Percentiles rank a stretch among this genome's conserved stretches.
Conservation (phyloP, 2,113 vertebrate species). For the Oreochromis tanganicae region DNA sequence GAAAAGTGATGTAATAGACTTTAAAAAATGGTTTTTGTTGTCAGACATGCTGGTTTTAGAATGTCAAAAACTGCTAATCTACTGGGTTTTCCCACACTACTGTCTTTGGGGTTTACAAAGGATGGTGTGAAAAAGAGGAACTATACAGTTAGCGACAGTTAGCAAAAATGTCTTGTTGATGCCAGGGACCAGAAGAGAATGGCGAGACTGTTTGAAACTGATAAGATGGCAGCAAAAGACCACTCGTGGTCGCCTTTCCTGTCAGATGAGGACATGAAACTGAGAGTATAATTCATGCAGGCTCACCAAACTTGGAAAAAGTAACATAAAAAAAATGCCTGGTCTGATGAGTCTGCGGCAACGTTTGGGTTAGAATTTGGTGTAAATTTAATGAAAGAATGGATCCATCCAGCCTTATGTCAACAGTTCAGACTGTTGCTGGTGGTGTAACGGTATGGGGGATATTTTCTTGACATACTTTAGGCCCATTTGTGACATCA, state of each 20-base stretch:
- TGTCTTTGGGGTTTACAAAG: background rate
- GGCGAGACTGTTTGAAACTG: background rate
- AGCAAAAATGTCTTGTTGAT: background rate
- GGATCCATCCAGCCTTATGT: fast-evolving
- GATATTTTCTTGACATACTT: background rate
- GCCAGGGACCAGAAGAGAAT: background rate
- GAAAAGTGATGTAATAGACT: background rate
- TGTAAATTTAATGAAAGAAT: background rate
- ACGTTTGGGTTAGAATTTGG: fast-evolving
- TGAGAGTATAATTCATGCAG: background rate
- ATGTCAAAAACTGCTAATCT: background rate
- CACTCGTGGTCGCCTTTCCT: background rate
- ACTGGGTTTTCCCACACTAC: background rate
- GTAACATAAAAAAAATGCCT: background rate
- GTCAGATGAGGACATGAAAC: background rate
- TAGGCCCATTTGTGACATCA: background rate
- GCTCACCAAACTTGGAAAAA: background rate
- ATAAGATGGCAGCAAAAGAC: background rate
- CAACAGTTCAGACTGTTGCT: background rate
- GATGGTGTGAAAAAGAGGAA: background rate
- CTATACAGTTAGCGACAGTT: background rate
- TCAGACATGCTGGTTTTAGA: background rate
- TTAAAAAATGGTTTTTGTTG: background rate
- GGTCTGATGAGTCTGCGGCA: background rate
- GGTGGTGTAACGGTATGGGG: background rate